Base-by-base conservation (phyloP, 2,797 vertebrate genomes). In the Megaceryle alcyon region DNA sequence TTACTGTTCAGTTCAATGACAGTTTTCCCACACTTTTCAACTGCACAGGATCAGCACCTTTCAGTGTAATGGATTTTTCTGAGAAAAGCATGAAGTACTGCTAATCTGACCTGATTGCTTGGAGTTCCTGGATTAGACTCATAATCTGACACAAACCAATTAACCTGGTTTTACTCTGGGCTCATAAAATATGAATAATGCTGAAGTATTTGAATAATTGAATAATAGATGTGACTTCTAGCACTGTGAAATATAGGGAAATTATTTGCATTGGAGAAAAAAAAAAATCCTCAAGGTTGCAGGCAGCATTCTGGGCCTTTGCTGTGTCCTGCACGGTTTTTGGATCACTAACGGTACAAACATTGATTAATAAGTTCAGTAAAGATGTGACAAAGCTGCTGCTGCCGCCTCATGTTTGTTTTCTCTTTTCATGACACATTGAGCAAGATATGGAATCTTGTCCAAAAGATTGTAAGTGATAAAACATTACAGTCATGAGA, bases 121-220 rank as follows among this genome's bases (percentile, higher is more conserved):
- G 39, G 56, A 86, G 37, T 61, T 81, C 31, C 64, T 94, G 85
- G 94, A 96, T 97, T 95, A 90, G 49, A 80, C 65, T 88, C 78
- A 39, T 96, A 97, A 95, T 96, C 90, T 88, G 85, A 70, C 69
- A 39, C 82, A 93, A 94, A 83, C 79, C 82, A 96, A 72, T 94
- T 93, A 92, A 88, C 77, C 77, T 85, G 66, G 20, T 86, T 94
- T 93, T 78, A 56, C 64, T 79, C 57, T 59, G 49, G 37, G 23
- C 53, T 94, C 70, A 66, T 66, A 63, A 94, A 91, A 86, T 87
- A 86, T 59, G 35, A 94, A 94, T 91, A 86, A 63, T 26, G 31
- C 60, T 39, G n/a, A 82, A 92, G 29, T 89, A 68, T 95, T 92
- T 95, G 73, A 97, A 90, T 97, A 96, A 75, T 16, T 94, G 70